phyloP scores from a whole-genome alignment of 1,140 invertebrate species.

The Andricus grossulariae region DNA sequence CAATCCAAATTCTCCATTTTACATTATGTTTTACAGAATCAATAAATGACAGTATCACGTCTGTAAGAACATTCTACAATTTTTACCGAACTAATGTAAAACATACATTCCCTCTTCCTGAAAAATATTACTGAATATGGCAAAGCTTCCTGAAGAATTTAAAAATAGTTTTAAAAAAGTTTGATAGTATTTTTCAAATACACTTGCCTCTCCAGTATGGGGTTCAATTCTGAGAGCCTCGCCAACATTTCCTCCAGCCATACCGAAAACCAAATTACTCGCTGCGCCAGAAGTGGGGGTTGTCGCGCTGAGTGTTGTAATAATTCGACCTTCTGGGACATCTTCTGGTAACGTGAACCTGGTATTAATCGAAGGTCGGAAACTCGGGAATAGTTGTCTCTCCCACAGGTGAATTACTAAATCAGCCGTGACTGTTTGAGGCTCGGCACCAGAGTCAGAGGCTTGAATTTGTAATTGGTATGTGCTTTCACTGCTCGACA shows the following conservation, averaged over 20 bases:
- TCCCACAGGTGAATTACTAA: slow-evolving; percentile 84
- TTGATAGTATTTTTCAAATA: slow-evolving; percentile 16
- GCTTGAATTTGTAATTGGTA: slow-evolving; percentile 87
- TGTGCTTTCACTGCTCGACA: slow-evolving; percentile 75
- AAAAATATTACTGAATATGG: too few relatives aligned
- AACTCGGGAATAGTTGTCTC: slow-evolving; percentile 84
- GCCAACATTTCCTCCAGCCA: slow-evolving; percentile 94
- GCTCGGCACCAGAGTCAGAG: slow-evolving; percentile 80
- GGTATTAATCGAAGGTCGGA: slow-evolving; percentile 81
- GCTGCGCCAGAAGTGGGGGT: slow-evolving; percentile 84
- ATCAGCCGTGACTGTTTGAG: slow-evolving; percentile 81
- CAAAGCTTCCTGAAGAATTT: too few relatives aligned
- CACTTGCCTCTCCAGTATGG: slow-evolving; percentile 85
- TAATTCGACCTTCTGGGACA: slow-evolving; percentile 82
- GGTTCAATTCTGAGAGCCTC: slow-evolving; percentile 89
- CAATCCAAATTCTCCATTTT: too few relatives aligned
- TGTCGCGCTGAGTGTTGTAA: slow-evolving; percentile 83
- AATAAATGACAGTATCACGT: too few relatives aligned
- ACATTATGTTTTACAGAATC: too few relatives aligned
- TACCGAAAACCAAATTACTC: slow-evolving; percentile 85
- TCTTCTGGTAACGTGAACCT: slow-evolving; percentile 88
- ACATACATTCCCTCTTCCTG: too few relatives aligned
- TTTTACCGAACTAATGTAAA: too few relatives aligned
- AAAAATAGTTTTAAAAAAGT: too few relatives aligned
- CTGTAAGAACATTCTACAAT: too few relatives aligned